A percentile compares a stretch with the other conserved stretches of the same genome.
These are phyloP conservation scores for Urophycis tenuis DNA, from an alignment of 2,797 vertebrate genomes.

Conservation along the genomic window DNA sequence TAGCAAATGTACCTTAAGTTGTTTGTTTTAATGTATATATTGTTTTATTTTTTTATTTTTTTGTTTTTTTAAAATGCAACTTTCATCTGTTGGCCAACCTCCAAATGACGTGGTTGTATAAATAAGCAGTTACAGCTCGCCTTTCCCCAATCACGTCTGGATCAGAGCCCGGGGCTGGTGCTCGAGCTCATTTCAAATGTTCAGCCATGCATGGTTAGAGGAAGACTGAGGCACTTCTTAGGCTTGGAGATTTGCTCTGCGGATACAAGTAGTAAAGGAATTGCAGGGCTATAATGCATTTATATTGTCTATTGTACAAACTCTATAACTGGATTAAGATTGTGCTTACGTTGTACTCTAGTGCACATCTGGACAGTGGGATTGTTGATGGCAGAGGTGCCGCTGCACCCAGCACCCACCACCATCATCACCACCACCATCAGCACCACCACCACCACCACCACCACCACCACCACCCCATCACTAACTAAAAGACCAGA, in stretches of 20 bases:
- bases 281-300: conserved; percentile 45
- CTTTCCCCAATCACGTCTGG: conserved; percentile 91
- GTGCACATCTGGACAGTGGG: not conserved
- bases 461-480: not conserved
- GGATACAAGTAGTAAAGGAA: conserved; percentile 47
- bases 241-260: conserved; percentile 58
- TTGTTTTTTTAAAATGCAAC: too few relatives aligned
- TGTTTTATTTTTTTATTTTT: too few relatives aligned
- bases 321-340: conserved; percentile 14
- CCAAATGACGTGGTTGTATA: conserved; percentile 83
- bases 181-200: conserved; percentile 93
- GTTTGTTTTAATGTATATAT: not conserved
- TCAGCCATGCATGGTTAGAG: conserved; percentile 78
- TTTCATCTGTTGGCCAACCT: conserved; percentile 77
- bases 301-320: conserved; percentile 20
- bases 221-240: conserved; percentile 71
- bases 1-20: conserved; percentile 44
- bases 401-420: not conserved
- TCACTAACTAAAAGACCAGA: not conserved
- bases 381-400: not conserved
- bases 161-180: conserved; percentile 84
- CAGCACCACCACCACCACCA: not conserved
- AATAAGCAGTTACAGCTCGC: conserved; percentile 90
- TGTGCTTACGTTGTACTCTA: not conserved
- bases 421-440: not conserved